Base-by-base conservation (phyloP, 1,140 invertebrate species). In the Globodera rostochiensis region DNA sequence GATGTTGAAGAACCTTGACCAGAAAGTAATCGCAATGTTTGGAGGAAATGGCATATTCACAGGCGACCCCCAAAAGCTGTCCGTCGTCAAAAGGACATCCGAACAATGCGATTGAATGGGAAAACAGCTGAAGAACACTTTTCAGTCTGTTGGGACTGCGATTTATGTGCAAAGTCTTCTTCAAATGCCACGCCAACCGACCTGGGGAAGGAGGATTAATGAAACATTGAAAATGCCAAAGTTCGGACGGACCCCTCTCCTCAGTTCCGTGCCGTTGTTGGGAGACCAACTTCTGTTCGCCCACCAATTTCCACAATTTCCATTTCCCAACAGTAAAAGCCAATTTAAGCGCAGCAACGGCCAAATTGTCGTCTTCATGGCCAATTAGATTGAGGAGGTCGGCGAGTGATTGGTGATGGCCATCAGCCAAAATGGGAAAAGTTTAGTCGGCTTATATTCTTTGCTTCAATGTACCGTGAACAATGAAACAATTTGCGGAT, bases 141-240 rank as follows among this genome's bases (percentile, higher is more conserved):
- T 83, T 83, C 46, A 83, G 50, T 21, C 82, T 67, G 45, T 49
- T 83, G 13, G 82, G 70, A 57, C 75, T 84, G 15, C 81, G 73
- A 47, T 84, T 74, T 53, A 7, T n/a, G 70, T 78, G 64, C 19
- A 78, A n/a, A 46, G 77, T 78, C 11, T 78, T 78, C 13, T 78
- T 78, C 19, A 78, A 19, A 49, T 70, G 70, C 81, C 69, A 82
- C 19, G 69, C 70, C 49, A 80, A 60, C 47, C 70, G 67, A 47
- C 71, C 69, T 80, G 46, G 9, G 36, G 1, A 36, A 36, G 36
- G 36, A 3, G 36, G 36, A 36, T 36, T 36, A 36, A 36, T 36
- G 36, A 36, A 36, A 36, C 36, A 36, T 36, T 36, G 36, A 64
- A 64, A 64, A 19, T 64, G 57, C 57, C 57, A 64, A 60, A 13